Conservation (phyloP, 2,113 vertebrate species). For the Thermophis baileyi region DNA sequence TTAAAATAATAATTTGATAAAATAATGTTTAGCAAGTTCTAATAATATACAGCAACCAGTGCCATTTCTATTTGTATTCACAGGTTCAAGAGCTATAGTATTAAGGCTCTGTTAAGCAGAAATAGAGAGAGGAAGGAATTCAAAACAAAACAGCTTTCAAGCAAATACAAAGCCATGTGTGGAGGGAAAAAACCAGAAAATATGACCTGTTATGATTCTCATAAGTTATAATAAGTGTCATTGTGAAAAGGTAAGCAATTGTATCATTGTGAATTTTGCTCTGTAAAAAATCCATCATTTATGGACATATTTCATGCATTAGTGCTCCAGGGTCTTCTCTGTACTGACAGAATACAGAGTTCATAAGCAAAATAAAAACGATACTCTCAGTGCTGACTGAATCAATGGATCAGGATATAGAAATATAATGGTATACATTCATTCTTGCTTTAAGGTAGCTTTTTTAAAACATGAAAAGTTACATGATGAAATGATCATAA, state of each 20-base stretch:
- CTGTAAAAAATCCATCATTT: constrained; percentile 59
- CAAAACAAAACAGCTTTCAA: constrained; percentile 33
- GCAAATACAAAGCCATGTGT: constrained; percentile 51
- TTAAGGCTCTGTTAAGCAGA: constrained; percentile 48
- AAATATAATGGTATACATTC: constrained; percentile 14
- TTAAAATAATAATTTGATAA: background rate
- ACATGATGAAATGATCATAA: background rate
- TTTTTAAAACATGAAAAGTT: constrained; percentile 5
- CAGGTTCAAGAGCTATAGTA: constrained; percentile 27
- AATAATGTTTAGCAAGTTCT: constrained; percentile 5
- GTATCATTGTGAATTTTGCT: constrained; percentile 62
- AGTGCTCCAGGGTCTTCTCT: constrained; percentile 47
- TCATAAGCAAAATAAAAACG: constrained; percentile 38
- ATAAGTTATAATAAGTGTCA: constrained; percentile 67
- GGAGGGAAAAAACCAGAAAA: constrained; percentile 36
- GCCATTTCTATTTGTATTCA: constrained; percentile 11
- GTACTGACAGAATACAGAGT: constrained; percentile 51
- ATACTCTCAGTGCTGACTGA: constrained; percentile 20
- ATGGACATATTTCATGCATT: constrained; percentile 56
- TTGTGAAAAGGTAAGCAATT: constrained; percentile 58
- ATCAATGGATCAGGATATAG: constrained; percentile 42
- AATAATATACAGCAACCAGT: constrained; percentile 26
- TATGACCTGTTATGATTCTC: constrained; percentile 61
- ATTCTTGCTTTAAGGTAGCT: background rate
- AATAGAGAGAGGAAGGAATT: constrained; percentile 34